Evolutionary conservation across 2,797 vertebrate species (phyloP).

Genomic region (Enteromius anoplus): DNA sequence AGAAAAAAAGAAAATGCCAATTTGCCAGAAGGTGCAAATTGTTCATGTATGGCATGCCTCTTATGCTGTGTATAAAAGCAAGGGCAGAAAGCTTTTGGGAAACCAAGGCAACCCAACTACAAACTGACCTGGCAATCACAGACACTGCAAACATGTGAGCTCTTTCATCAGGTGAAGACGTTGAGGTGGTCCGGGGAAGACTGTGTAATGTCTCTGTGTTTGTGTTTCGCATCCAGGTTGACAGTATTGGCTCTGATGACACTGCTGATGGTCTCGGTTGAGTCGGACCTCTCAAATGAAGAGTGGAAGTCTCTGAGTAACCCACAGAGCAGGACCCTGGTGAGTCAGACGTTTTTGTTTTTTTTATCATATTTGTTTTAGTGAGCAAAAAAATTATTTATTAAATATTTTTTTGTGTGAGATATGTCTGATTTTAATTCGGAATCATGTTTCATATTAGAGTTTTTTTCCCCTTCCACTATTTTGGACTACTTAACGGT

Average conservation of each 20-base stretch:
- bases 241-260: slow-evolving; percentile 52
- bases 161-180: not conserved
- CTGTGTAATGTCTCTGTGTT: slow-evolving; percentile 20
- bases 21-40: slow-evolving; percentile 40
- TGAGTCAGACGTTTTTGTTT: slow-evolving; percentile 39
- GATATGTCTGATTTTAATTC: not conserved
- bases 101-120: not conserved
- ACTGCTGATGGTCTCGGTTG: slow-evolving; percentile 48
- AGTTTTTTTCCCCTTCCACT: not conserved
- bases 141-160: slow-evolving; percentile 48
- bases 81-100: not conserved
- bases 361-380: not conserved
- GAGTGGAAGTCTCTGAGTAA: slow-evolving; percentile 67
- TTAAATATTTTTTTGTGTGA: not conserved
- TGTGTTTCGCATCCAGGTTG: slow-evolving; percentile 38
- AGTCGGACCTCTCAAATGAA: slow-evolving; percentile 56
- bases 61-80: slow-evolving; percentile 48
- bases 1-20: slow-evolving; percentile 42
- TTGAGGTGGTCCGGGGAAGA: not conserved
- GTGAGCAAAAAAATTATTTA: not conserved
- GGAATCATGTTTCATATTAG: not conserved
- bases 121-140: slow-evolving; percentile 12
- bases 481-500: not conserved
- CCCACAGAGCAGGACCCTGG: slow-evolving; percentile 65
- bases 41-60: slow-evolving; percentile 17